A percentile compares a stretch with the other conserved stretches of the same genome.
Evolutionary conservation across 2,797 vertebrate species (phyloP).

Genomic region (Manis crassicaudata): DNA sequence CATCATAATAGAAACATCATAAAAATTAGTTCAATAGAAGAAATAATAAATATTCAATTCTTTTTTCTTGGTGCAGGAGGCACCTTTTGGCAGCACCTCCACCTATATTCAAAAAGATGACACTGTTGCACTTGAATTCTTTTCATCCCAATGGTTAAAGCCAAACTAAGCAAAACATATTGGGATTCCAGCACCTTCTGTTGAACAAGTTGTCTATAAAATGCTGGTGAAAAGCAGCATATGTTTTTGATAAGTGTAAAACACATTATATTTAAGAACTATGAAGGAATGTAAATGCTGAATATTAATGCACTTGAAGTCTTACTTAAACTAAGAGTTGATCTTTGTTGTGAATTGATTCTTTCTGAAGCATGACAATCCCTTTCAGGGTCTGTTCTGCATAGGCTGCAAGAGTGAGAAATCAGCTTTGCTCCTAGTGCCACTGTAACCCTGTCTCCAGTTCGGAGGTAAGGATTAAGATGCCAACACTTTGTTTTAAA

Average conservation of each 20-base stretch:
- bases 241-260: conserved; percentile 83
- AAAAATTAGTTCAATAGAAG: background rate
- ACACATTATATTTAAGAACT: conserved; percentile 75
- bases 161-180: conserved; percentile 84
- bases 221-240: conserved; percentile 82
- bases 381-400: background rate
- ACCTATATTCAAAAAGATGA: conserved; percentile 75
- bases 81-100: conserved; percentile 73
- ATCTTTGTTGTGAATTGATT: background rate
- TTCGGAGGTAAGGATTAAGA: background rate
- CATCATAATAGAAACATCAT: background rate
- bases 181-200: conserved; percentile 84
- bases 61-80: conserved; percentile 70
- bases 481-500: background rate
- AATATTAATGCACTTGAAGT: conserved; percentile 62
- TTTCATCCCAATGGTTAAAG: conserved; percentile 83
- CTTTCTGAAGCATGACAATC: background rate
- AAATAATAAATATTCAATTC: conserved; percentile 57
- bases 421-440: background rate
- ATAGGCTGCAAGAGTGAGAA: background rate
- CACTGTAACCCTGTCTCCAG: background rate
- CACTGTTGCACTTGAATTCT: conserved; percentile 78
- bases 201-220: conserved; percentile 82
- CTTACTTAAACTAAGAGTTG: conserved; percentile 52
- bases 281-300: conserved; percentile 66